Base-by-base conservation (phyloP, 2,113 vertebrate genomes). In the Thunnus thynnus region DNA sequence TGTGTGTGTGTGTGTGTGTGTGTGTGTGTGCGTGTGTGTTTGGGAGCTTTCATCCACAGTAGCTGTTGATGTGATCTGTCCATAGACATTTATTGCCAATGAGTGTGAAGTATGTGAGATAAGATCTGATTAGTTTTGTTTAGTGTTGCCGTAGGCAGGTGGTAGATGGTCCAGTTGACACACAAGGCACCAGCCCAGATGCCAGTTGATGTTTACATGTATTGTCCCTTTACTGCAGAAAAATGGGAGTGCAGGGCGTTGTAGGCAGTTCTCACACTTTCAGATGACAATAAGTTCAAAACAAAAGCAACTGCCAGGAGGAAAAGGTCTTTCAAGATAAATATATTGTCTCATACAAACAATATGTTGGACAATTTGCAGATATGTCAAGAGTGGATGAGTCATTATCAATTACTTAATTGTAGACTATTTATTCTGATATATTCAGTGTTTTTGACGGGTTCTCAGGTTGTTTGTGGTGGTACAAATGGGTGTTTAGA, bases 101-200 rank as follows among this genome's bases (percentile, higher is more conserved):
- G 70, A 82, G 70, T 86, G 80, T 80, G 52, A 90, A 90, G 47
- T 72, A 51, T 73, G 36, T 63, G 65, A 75, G 84, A 88, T 80
- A 64, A 74, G 17, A 76, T 78, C 55, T 57, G 64, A 82, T 80
- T 67, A 68, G 27, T 76, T 80, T 78, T 70, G 51, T 67, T 61
- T 25, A 51, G 56, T 64, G 78, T 56, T 56, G 36, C 66, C n/a
- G 0, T 17, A n/a, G 66, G 46, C 22, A 22, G 63, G 58, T 62
- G n/a, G 60, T 48, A 16, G 71, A 74, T 14, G 3, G 68, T 56
- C 10, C 55, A 63, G 52, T 83, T 62, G 56, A 69, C 25, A 30
- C 47, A 54, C 36, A 52, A 72, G 30, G 18, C 60, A 65, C 27
- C 2, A 25, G 70, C 57, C 27, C 70, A 64, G 56, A 73, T 83